A percentile compares a stretch with the other conserved stretches of the same genome.
Evolutionary conservation across 2,113 vertebrate species (phyloP).

Genomic region (Myrmecophaga tridactyla): DNA sequence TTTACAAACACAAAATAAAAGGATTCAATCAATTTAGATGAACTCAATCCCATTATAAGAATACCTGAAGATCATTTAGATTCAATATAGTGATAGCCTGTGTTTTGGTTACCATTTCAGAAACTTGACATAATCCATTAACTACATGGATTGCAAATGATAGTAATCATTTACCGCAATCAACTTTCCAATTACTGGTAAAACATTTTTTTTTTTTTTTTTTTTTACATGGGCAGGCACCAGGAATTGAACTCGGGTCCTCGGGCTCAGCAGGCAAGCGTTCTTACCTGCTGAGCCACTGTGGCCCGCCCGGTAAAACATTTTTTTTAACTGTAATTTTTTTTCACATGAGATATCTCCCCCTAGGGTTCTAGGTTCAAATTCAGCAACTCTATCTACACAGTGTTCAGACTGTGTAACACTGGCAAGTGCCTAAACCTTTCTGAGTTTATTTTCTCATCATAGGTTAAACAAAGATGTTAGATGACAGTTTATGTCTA

Average conservation of each 20-base stretch:
- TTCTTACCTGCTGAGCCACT: too few relatives aligned
- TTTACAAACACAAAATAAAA: conserved; percentile 19
- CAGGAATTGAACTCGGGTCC: too few relatives aligned
- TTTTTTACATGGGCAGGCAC: too few relatives aligned
- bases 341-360: neutral
- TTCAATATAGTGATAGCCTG: neutral
- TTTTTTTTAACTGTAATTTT: neutral
- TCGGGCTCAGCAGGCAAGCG: too few relatives aligned
- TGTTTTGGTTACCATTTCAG: neutral
- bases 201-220: neutral
- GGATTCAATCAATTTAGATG: neutral
- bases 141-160: neutral
- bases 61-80: neutral
- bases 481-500: neutral
- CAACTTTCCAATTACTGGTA: neutral
- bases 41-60: neutral
- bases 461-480: neutral
- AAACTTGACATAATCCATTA: conserved; percentile 15
- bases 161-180: neutral
- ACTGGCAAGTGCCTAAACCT: neutral
- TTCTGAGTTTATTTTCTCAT: neutral
- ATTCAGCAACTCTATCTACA: neutral
- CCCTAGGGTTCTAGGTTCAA: neutral
- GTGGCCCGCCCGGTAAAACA: too few relatives aligned
- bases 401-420: neutral